These are phyloP conservation scores for Drosophila truncata DNA, from an alignment of 1,140 invertebrate species.

Conservation along the genomic window DNA sequence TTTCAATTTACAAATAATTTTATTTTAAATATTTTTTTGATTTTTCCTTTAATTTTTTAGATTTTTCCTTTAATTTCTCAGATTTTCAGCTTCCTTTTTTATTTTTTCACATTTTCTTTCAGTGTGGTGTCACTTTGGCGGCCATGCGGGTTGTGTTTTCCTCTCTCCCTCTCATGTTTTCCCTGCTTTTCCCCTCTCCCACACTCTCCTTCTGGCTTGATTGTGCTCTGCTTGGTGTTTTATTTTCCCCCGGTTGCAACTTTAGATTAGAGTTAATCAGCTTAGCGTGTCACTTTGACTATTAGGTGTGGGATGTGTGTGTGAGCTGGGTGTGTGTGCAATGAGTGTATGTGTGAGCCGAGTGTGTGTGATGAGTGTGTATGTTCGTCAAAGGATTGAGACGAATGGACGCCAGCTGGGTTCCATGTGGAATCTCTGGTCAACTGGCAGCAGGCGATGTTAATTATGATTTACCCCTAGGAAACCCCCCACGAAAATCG, in stretches of 20 bases:
- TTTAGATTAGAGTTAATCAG: slow-evolving; percentile 82
- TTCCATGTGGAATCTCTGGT: background rate
- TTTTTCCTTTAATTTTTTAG: background rate
- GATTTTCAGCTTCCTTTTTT: background rate
- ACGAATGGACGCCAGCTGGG: background rate
- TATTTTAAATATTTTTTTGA: background rate
- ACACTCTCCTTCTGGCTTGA: slow-evolving; percentile 10
- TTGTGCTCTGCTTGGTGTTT: slow-evolving; percentile 29
- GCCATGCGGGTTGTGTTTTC: slow-evolving; percentile 52
- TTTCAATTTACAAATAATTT: background rate
- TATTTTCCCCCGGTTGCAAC: slow-evolving; percentile 35
- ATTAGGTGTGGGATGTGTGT: slow-evolving; percentile 49
- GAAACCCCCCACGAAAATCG: background rate
- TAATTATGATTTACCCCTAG: slow-evolving; percentile 7
- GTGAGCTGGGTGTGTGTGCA: slow-evolving; percentile 38
- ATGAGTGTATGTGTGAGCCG: slow-evolving; percentile 5
- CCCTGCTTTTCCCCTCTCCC: slow-evolving; percentile 1
- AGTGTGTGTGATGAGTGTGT: slow-evolving; percentile 33
- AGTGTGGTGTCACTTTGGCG: slow-evolving; percentile 11
- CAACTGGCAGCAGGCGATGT: background rate
- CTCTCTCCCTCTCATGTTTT: background rate
- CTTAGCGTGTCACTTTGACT: slow-evolving; percentile 79
- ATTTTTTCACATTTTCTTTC: background rate
- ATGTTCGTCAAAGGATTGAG: slow-evolving; percentile 12
- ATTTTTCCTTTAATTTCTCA: background rate